phyloP scores from a whole-genome alignment of 1,140 invertebrate genomes.

The Pseudomyrmex sp. region DNA sequence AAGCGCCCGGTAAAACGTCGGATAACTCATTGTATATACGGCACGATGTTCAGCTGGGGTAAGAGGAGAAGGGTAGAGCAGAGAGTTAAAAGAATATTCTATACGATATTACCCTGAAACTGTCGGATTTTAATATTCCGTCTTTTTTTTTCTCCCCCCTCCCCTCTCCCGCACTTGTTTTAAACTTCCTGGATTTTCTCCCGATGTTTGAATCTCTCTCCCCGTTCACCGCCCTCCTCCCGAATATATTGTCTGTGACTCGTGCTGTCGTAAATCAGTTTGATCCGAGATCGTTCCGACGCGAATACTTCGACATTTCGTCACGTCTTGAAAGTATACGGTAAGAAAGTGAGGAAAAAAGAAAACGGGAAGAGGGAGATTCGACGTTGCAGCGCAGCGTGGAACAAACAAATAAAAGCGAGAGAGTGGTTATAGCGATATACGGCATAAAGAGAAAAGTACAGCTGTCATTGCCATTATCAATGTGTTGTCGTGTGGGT shows the following conservation, averaged over 20 bases:
- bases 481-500: conserved; percentile 54
- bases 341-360: conserved; percentile 28
- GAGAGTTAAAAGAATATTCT: conserved; percentile 40
- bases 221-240: too few species aligned
- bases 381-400: not conserved
- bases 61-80: not conserved
- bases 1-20: not conserved
- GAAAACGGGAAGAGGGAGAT: conserved; percentile 5
- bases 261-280: conserved; percentile 27
- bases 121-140: conserved; percentile 32
- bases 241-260: too few species aligned
- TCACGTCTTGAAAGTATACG: conserved; percentile 23
- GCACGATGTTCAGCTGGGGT: not conserved
- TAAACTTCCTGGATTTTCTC: not conserved
- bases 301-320: not conserved
- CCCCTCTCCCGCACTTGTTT: not conserved
- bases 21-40: not conserved
- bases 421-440: not conserved
- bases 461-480: conserved; percentile 60
- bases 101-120: conserved; percentile 31
- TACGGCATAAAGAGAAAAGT: conserved; percentile 36
- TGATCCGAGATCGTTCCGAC: conserved; percentile 23
- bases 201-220: not conserved
- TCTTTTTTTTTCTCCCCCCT: not conserved
- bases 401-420: conserved; percentile 12